Evolutionary conservation across 2,888 invertebrate species (phyloP).

Genomic region (Tholera decimalis): DNA sequence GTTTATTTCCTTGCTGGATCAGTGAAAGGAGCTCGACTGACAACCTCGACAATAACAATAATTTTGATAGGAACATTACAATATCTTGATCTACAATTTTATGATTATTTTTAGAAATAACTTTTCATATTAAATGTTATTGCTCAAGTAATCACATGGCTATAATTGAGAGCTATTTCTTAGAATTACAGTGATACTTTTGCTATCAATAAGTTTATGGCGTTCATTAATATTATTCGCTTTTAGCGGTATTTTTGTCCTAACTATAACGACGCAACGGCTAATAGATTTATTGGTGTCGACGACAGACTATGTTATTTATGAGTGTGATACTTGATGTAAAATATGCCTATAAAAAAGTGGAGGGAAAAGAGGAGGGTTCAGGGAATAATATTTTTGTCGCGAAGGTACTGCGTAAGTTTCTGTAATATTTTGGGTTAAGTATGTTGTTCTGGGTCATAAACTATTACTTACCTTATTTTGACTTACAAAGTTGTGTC

Average conservation of each 20-base stretch:
- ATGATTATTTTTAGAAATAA: slow-evolving; percentile 56
- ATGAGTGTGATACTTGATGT: slow-evolving; percentile 47
- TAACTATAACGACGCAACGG: slow-evolving; percentile 47
- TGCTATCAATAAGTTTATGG: slow-evolving; percentile 60
- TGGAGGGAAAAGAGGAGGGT: slow-evolving; percentile 23
- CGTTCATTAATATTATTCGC: slow-evolving; percentile 58
- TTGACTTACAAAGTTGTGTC: too few relatives aligned
- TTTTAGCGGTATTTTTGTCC: slow-evolving; percentile 58
- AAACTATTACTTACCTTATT: not conserved
- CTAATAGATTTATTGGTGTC: slow-evolving; percentile 63
- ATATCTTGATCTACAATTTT: slow-evolving; percentile 54
- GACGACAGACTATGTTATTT: slow-evolving; percentile 29
- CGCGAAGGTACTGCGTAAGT: too few relatives aligned
- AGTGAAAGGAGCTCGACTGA: slow-evolving; percentile 43
- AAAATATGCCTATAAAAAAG: slow-evolving; percentile 57
- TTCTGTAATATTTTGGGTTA: slow-evolving; percentile 7
- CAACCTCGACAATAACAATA: slow-evolving; percentile 39
- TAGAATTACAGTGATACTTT: slow-evolving; percentile 50
- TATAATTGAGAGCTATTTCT: slow-evolving; percentile 58
- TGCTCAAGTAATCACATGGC: too few relatives aligned
- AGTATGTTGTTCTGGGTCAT: not conserved
- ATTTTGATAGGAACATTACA: slow-evolving; percentile 53
- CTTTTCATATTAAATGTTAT: slow-evolving; percentile 65
- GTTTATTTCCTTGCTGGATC: slow-evolving; percentile 47
- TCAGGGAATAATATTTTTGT: slow-evolving; percentile 51